These are phyloP conservation scores for Andrena chrysosceles DNA, from an alignment of 2,888 invertebrate genomes.

Conservation along the genomic window DNA sequence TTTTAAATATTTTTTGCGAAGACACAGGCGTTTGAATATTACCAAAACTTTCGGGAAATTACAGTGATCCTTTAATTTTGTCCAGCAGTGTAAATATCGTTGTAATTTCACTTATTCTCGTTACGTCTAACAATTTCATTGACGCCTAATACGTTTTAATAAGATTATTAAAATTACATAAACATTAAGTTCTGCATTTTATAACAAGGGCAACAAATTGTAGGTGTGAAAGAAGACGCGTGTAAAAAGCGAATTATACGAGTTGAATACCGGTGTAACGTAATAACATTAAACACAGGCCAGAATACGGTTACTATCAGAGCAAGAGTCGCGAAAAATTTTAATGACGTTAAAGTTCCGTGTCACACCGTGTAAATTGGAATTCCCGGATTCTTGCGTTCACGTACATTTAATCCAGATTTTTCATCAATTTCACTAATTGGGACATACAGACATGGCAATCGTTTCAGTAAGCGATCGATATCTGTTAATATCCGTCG, in stretches of 20 bases:
- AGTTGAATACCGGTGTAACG: conserved; percentile 16
- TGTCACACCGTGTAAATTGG: conserved; percentile 50
- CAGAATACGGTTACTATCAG: conserved; percentile 13
- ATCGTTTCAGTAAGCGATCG: conserved; percentile 55
- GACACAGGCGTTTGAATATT: no score
- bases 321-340: conserved; percentile 41
- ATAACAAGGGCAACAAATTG: neutral
- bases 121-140: no score
- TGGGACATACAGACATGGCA: conserved; percentile 50
- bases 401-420: conserved; percentile 51
- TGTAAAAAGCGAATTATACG: neutral
- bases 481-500: conserved; percentile 67
- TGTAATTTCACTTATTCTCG: no score
- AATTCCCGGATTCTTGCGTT: conserved; percentile 53
- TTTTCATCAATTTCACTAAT: conserved; percentile 66
- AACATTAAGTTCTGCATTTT: no score
- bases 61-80: no score
- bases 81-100: no score
- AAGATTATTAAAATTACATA: no score
- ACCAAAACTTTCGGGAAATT: no score
- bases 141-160: no score
- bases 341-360: conserved; percentile 56
- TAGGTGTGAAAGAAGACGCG: neutral
- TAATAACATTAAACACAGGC: conserved; percentile 22
- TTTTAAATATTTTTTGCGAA: no score